Percentiles rank a stretch among this genome's conserved stretches.
Evolutionary conservation across 2,113 vertebrate species (phyloP).

Genomic region (Bubo scandiacus): DNA sequence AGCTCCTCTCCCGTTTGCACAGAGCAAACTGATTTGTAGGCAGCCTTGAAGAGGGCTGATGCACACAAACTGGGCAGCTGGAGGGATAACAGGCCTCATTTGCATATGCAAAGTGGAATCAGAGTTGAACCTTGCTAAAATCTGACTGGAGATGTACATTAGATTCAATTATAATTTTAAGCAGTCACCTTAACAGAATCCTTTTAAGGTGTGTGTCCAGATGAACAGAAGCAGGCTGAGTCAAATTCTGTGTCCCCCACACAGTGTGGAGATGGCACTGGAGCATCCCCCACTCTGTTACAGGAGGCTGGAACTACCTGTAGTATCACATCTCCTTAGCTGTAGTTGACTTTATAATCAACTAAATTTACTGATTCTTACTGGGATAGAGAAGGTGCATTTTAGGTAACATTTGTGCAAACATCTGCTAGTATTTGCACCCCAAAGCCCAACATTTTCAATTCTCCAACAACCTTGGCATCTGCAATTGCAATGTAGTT

Average conservation of each 20-base stretch:
- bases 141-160: background rate
- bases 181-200: background rate
- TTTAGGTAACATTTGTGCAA: background rate
- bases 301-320: background rate
- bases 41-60: background rate
- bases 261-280: background rate
- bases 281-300: background rate
- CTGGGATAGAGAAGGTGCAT: background rate
- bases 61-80: background rate
- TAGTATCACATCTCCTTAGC: no score
- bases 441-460: background rate
- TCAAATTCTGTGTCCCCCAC: fast-evolving
- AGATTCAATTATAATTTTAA: background rate
- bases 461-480: background rate
- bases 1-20: background rate
- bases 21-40: background rate
- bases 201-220: background rate
- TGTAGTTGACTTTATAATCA: background rate
- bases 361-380: background rate
- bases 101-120: background rate
- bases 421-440: background rate
- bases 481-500: background rate
- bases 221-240: background rate
- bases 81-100: background rate
- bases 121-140: background rate